These are phyloP conservation scores for Euplexia lucipara DNA, from an alignment of 2,888 invertebrate genomes.

Conservation along the genomic window DNA sequence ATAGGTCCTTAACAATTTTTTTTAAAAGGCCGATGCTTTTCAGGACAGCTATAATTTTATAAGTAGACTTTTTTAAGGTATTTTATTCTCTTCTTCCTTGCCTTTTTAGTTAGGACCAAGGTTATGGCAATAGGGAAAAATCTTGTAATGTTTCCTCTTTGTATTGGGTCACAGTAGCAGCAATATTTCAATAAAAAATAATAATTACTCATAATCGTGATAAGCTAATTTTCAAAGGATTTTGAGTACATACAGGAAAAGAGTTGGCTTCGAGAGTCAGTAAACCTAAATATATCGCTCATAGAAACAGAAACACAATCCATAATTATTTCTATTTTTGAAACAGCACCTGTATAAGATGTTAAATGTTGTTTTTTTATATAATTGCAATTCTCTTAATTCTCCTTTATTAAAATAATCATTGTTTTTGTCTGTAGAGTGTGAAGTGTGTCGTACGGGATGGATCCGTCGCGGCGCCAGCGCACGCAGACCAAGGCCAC, in stretches of 20 bases:
- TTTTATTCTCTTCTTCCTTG: not conserved
- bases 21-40: too few species aligned
- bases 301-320: not conserved
- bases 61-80: too few species aligned
- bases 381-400: too few species aligned
- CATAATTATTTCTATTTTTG: not conserved
- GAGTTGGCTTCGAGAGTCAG: not conserved
- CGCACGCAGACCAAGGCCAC: slow-evolving; percentile 95
- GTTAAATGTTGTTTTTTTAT: too few species aligned
- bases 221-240: too few species aligned
- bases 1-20: too few species aligned
- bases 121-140: slow-evolving; percentile 3
- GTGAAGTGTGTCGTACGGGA: slow-evolving; percentile 75
- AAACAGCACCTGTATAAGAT: not conserved
- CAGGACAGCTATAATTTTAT: too few species aligned
- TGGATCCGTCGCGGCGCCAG: slow-evolving; percentile 93
- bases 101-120: not conserved
- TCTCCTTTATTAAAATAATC: not conserved
- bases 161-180: not conserved
- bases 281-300: not conserved
- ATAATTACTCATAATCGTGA: too few species aligned
- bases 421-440: slow-evolving; percentile 63
- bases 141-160: slow-evolving; percentile 16
- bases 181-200: too few species aligned
- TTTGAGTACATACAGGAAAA: not conserved